Evolutionary conservation across 2,888 invertebrate genomes (phyloP).

Genomic region (Galerucella nymphaeae): DNA sequence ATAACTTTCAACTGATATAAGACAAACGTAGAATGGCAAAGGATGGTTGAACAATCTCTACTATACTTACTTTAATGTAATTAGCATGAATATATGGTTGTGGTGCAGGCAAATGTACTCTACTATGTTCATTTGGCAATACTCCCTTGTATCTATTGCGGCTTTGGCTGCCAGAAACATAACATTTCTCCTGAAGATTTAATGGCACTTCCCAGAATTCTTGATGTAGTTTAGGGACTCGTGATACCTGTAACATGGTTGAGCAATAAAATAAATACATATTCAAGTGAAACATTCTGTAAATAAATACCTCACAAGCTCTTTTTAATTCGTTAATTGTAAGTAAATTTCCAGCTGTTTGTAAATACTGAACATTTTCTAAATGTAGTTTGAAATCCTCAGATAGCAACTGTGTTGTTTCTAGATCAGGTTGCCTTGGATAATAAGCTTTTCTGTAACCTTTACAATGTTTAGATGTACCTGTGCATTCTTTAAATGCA

Average conservation of each 20-base stretch:
- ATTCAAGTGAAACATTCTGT: background rate
- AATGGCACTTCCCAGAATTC: slow-evolving; percentile 96
- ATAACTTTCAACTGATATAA: no score
- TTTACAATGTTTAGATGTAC: slow-evolving; percentile 54
- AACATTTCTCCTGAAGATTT: slow-evolving; percentile 90
- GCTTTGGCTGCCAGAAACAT: slow-evolving; percentile 87
- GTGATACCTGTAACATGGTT: slow-evolving; percentile 65
- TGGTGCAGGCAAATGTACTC: slow-evolving; percentile 76
- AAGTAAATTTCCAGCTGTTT: slow-evolving; percentile 75
- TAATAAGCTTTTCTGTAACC: slow-evolving; percentile 59
- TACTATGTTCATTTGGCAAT: slow-evolving; percentile 87
- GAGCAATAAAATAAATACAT: background rate
- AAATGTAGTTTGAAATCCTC: slow-evolving; percentile 79
- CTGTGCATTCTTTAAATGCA: slow-evolving; percentile 56
- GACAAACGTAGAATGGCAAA: no score
- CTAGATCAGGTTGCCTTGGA: slow-evolving; percentile 66
- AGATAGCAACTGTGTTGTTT: slow-evolving; percentile 74
- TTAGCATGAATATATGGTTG: slow-evolving; percentile 94
- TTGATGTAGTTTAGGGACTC: slow-evolving; percentile 78
- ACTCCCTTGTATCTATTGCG: slow-evolving; percentile 93
- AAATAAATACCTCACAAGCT: slow-evolving; percentile 58
- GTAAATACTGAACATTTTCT: slow-evolving; percentile 78
- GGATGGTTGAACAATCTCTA: no score
- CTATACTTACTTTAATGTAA: slow-evolving; percentile 79
- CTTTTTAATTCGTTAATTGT: slow-evolving; percentile 71